Evolutionary conservation across 2,113 vertebrate genomes (phyloP).

Genomic region (Riparia riparia): DNA sequence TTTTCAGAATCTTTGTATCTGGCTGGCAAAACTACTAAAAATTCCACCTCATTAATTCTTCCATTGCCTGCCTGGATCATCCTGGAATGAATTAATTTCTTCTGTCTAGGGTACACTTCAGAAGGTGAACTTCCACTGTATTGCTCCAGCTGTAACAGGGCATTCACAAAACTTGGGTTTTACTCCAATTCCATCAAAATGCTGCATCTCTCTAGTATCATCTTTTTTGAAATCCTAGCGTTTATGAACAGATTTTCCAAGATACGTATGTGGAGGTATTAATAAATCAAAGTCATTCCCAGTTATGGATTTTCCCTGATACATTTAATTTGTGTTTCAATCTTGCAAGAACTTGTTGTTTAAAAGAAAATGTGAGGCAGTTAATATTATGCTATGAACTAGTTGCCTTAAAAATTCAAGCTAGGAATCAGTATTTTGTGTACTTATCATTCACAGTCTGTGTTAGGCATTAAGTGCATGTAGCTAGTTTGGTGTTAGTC

Average conservation of each 20-base stretch:
- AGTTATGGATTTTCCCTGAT: background rate
- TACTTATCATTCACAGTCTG: background rate
- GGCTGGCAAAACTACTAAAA: background rate
- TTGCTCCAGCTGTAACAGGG: background rate
- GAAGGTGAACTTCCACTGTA: background rate
- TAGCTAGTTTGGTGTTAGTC: background rate
- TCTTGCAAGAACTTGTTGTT: background rate
- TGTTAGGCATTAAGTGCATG: background rate
- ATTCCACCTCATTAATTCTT: background rate
- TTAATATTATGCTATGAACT: background rate
- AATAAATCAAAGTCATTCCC: background rate
- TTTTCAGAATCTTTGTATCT: background rate
- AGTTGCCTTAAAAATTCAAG: background rate
- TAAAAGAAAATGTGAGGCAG: background rate
- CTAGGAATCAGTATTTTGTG: background rate
- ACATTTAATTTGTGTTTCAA: slow-evolving; percentile 10
- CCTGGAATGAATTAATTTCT: background rate
- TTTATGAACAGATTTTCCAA: background rate
- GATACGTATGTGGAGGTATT: background rate
- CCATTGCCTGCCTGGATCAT: background rate
- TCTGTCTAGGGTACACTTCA: background rate
- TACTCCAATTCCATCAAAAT: background rate
- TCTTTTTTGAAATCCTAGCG: background rate
- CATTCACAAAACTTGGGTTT: background rate
- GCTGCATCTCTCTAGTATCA: background rate